phyloP scores from a whole-genome alignment of 2,113 vertebrate genomes.

The Cichladusa arquata region DNA sequence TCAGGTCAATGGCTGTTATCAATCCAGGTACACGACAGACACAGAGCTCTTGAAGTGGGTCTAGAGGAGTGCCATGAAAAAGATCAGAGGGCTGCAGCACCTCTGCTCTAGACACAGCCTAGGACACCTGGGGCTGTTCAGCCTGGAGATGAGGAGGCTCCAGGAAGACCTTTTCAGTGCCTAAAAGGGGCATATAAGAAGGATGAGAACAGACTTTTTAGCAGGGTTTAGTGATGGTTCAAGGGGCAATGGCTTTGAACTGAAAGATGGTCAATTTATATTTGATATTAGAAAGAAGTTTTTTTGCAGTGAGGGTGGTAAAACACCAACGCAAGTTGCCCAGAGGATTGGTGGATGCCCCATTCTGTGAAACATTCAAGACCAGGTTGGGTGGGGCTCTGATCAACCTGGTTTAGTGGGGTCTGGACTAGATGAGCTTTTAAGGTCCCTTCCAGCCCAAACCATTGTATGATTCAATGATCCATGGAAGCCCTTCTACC shows the following conservation, averaged over 20 bases:
- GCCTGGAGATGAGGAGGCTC: neutral
- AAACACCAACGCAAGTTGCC: neutral
- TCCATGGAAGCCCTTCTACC: accelerated
- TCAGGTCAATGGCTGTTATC: neutral
- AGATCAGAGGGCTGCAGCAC: neutral
- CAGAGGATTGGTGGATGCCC: neutral
- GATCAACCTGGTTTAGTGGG: neutral
- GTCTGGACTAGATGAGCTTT: neutral
- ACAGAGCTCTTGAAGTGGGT: too few relatives aligned
- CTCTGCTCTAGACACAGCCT: neutral
- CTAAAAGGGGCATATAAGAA: neutral
- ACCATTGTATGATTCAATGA: neutral
- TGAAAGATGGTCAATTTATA: neutral
- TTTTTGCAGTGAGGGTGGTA: neutral
- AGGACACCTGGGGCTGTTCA: neutral
- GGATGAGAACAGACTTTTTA: neutral
- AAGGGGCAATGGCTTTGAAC: neutral
- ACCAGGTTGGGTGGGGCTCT: neutral
- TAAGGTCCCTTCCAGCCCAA: neutral
- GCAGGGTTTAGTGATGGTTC: neutral
- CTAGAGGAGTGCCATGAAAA: neutral
- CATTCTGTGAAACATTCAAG: neutral
- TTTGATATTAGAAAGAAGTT: neutral
- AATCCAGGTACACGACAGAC: neutral
- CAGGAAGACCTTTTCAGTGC: neutral